Evolutionary conservation across 2,888 invertebrate species (phyloP).

Genomic region (Axea sp.): DNA sequence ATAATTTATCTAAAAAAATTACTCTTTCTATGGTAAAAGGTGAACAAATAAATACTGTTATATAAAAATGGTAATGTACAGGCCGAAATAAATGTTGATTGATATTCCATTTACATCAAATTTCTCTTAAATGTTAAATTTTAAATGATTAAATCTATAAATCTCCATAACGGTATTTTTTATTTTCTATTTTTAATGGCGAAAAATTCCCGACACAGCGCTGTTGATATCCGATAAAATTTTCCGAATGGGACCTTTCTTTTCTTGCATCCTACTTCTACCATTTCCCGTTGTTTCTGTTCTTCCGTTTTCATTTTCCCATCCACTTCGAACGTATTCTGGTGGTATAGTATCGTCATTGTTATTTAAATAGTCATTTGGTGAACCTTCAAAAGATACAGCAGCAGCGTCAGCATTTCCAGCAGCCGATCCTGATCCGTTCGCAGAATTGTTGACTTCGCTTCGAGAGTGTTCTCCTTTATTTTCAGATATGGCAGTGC

Average conservation of each 20-base stretch:
- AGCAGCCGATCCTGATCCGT: conserved; percentile 60
- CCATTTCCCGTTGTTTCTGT: not conserved
- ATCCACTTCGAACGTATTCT: conserved; percentile 42
- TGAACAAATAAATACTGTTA: too few relatives aligned
- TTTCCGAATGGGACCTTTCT: conserved; percentile 24
- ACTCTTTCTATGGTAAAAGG: too few relatives aligned
- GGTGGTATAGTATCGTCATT: conserved; percentile 31
- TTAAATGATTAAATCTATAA: too few relatives aligned
- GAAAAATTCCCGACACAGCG: conserved; percentile 26
- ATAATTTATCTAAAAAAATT: too few relatives aligned
- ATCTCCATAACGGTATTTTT: conserved; percentile 5
- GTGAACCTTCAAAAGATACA: conserved; percentile 39
- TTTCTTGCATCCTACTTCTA: conserved; percentile 4
- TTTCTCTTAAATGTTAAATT: too few relatives aligned
- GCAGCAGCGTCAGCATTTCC: conserved; percentile 67
- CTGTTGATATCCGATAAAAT: conserved; percentile 23
- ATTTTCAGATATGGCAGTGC: conserved; percentile 64
- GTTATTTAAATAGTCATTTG: not conserved
- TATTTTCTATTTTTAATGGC: conserved; percentile 3
- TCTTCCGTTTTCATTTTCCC: not conserved
- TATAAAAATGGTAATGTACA: too few relatives aligned
- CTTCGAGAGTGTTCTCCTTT: conserved; percentile 64
- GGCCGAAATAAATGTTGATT: too few relatives aligned
- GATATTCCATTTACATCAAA: too few relatives aligned
- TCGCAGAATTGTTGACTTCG: conserved; percentile 64